Conservation (phyloP, 2,888 invertebrate species). For the Protonemura montana region DNA sequence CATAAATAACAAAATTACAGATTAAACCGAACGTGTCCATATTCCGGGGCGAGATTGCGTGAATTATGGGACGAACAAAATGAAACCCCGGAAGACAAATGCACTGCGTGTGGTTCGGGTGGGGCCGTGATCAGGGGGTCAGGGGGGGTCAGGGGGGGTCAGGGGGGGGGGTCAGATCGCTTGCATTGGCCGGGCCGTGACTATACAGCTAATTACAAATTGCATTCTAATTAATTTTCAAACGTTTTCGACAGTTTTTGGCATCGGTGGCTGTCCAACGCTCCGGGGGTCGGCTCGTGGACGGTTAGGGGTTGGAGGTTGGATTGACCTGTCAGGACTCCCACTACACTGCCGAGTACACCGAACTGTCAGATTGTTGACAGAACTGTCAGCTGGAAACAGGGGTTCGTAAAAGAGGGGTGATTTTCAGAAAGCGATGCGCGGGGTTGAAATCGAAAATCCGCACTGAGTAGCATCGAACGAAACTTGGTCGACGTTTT, state of each 20-base stretch:
- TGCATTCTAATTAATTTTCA: background rate
- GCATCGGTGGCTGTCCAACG: background rate
- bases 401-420: background rate
- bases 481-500: too few species aligned
- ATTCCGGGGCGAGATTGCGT: background rate
- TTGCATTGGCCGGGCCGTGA: too few species aligned
- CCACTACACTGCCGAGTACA: background rate
- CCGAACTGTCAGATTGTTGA: background rate
- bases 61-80: background rate
- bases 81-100: background rate
- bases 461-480: too few species aligned
- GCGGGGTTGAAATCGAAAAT: too few species aligned
- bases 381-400: background rate
- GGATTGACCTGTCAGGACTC: background rate
- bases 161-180: too few species aligned
- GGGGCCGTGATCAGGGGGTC: too few species aligned
- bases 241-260: background rate
- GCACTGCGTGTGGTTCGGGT: background rate
- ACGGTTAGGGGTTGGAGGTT: background rate
- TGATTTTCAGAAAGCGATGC: too few species aligned
- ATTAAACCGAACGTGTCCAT: slow-evolving; percentile 4
- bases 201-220: background rate
- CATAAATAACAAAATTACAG: background rate
- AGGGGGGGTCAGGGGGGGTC: too few species aligned
- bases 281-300: background rate